A percentile compares a stretch with the other conserved stretches of the same genome.
phyloP scores from a whole-genome alignment of 1,140 invertebrate genomes.

The Sycophila sp. region DNA sequence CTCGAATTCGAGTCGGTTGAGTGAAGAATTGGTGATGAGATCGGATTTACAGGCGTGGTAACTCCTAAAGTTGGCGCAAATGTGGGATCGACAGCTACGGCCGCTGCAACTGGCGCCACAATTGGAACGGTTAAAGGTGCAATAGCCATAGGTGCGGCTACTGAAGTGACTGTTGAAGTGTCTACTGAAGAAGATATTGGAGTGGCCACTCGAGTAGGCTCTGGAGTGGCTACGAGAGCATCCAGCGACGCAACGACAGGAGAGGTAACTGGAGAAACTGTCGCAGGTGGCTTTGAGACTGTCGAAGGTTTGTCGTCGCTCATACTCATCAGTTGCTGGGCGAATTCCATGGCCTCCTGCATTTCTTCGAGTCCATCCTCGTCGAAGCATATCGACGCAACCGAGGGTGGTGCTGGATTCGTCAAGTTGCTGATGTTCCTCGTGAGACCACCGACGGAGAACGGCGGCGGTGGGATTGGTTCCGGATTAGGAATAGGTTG shows the following conservation, averaged over 20 bases:
- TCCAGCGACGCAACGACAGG: neutral
- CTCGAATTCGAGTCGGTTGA: neutral
- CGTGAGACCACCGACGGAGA: neutral
- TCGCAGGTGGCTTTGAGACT: neutral
- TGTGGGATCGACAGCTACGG: neutral
- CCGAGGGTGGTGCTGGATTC: slow-evolving; percentile 11
- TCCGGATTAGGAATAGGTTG: slow-evolving; percentile 28
- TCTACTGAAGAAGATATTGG: neutral
- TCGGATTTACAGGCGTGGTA: neutral
- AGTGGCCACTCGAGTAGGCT: neutral
- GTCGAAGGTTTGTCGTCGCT: slow-evolving; percentile 27
- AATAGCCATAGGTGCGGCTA: neutral
- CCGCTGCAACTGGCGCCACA: neutral
- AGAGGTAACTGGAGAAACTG: neutral
- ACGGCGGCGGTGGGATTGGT: slow-evolving; percentile 30
- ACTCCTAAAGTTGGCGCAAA: neutral
- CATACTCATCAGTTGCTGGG: slow-evolving; percentile 57
- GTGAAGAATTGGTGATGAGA: neutral
- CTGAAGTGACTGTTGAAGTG: neutral
- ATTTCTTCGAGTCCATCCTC: slow-evolving; percentile 58
- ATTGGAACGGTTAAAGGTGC: neutral
- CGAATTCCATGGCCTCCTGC: slow-evolving; percentile 61
- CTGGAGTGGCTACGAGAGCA: neutral
- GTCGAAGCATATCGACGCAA: slow-evolving; percentile 15
- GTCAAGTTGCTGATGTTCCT: neutral